These are phyloP conservation scores for Aspiorhynchus laticeps DNA, from an alignment of 2,113 vertebrate genomes.

Conservation along the genomic window DNA sequence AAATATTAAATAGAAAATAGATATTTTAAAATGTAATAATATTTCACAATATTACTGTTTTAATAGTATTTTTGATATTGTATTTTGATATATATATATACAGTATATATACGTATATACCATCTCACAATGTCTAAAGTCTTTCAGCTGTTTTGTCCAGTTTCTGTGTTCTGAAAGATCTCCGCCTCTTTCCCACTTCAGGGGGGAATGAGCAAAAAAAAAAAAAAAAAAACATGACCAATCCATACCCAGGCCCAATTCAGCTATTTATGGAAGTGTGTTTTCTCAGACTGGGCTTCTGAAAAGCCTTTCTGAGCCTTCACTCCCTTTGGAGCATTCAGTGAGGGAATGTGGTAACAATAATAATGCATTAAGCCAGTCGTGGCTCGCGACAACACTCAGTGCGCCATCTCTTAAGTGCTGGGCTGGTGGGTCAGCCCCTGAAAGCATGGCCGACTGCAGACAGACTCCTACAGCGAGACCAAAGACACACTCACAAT, in stretches of 20 bases:
- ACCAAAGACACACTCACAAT: constrained; percentile 50
- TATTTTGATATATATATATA: too few species aligned
- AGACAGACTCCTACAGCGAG: constrained; percentile 64
- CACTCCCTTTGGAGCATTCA: constrained; percentile 61
- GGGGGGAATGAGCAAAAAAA: constrained; percentile 28
- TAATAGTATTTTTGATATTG: too few species aligned
- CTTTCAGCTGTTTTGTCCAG: too few species aligned
- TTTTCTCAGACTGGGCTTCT: constrained; percentile 64
- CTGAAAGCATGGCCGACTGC: constrained; percentile 70
- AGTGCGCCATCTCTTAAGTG: constrained; percentile 75
- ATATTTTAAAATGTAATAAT: not conserved
- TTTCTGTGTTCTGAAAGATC: not conserved
- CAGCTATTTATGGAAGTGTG: constrained; percentile 51
- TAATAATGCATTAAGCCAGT: constrained; percentile 78
- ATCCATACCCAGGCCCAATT: constrained; percentile 60
- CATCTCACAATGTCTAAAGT: too few species aligned
- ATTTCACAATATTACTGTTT: too few species aligned
- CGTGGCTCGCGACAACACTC: constrained; percentile 72
- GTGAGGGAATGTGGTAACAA: constrained; percentile 76
- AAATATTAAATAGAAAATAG: not conserved
- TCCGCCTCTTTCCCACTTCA: constrained; percentile 43
- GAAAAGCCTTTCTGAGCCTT: constrained; percentile 68
- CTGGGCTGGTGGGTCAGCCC: constrained; percentile 68
- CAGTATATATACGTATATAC: too few species aligned
- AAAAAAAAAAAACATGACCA: constrained; percentile 49